A percentile compares a stretch with the other conserved stretches of the same genome.
These are phyloP conservation scores for Trichosurus vulpecula DNA, from an alignment of 2,797 vertebrate genomes.

Conservation along the genomic window DNA sequence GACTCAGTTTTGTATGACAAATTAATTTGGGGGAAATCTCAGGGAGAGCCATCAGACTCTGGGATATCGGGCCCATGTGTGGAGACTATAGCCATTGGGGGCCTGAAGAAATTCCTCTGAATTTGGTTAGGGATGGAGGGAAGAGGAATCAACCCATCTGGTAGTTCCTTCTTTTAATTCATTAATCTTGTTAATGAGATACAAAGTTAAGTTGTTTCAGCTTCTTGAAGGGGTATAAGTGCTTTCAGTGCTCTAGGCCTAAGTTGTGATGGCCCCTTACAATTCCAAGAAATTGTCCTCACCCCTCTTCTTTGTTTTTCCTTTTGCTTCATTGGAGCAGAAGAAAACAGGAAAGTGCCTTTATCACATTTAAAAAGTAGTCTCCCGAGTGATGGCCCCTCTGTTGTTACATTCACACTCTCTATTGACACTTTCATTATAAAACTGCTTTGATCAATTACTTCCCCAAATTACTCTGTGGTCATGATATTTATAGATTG, in stretches of 20 bases:
- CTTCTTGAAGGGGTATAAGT: not conserved
- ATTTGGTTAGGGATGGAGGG: not conserved
- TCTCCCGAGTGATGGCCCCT: slow-evolving; percentile 48
- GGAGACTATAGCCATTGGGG: not conserved
- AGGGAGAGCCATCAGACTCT: not conserved
- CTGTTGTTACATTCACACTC: slow-evolving; percentile 14
- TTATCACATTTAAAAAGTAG: slow-evolving; percentile 59
- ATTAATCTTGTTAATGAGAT: not conserved
- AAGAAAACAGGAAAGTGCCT: slow-evolving; percentile 33
- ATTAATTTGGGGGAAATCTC: not conserved
- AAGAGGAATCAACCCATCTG: not conserved
- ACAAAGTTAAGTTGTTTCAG: not conserved
- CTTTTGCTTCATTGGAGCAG: slow-evolving; percentile 50
- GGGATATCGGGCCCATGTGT: not conserved
- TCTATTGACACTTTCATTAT: not conserved
- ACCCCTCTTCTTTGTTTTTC: slow-evolving; percentile 44
- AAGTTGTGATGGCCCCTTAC: not conserved
- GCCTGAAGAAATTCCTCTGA: not conserved
- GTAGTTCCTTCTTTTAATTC: not conserved
- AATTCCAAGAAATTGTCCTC: slow-evolving; percentile 12
- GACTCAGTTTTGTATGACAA: not conserved
- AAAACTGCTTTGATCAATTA: slow-evolving; percentile 49
- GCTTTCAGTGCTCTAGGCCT: not conserved
- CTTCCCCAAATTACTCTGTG: slow-evolving; percentile 46
- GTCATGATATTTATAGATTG: slow-evolving; percentile 49